phyloP scores from a whole-genome alignment of 2,797 vertebrate genomes.

The Orientallactaga sibirica region DNA sequence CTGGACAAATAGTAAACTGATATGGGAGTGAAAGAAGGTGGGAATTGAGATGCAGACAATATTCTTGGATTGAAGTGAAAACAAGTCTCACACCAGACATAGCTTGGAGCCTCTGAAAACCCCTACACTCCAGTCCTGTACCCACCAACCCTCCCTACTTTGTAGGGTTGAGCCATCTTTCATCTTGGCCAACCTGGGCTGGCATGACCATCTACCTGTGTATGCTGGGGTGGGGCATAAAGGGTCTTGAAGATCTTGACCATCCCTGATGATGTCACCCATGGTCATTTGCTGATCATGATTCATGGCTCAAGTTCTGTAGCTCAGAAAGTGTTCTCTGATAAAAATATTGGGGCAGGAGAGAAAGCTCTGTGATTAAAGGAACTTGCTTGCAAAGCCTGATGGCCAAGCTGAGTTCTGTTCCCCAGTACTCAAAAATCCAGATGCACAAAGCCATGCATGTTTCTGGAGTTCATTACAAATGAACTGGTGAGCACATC shows the following conservation, averaged over 20 bases:
- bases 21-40: neutral
- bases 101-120: neutral
- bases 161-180: neutral
- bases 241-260: neutral
- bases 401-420: too few species aligned
- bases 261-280: neutral
- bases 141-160: neutral
- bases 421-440: too few species aligned
- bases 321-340: neutral
- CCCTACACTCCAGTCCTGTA: neutral
- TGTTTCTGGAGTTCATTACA: too few species aligned
- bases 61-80: constrained; percentile 12
- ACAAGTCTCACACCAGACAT: neutral
- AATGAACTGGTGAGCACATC: too few species aligned
- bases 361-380: too few species aligned
- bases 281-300: neutral
- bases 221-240: neutral
- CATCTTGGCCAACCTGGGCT: neutral
- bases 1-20: neutral
- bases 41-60: neutral
- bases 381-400: too few species aligned
- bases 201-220: neutral
- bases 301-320: neutral
- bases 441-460: too few species aligned
- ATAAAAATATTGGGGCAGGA: neutral